Conservation (phyloP, 2,113 vertebrate species). For the Seriola dumerili region DNA sequence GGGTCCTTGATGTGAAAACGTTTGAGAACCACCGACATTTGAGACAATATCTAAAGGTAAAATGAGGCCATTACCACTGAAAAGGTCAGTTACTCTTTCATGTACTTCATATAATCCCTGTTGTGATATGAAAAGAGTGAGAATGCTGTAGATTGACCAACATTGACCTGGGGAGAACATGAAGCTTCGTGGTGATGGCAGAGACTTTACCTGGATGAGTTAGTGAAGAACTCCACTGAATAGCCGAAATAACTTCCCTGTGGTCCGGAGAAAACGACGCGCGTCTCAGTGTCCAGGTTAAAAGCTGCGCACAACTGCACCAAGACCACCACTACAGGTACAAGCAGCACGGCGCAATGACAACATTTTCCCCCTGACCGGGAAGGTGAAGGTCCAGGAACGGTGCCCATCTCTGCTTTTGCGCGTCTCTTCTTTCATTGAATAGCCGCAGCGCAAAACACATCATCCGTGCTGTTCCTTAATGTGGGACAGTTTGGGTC, state of each 20-base stretch:
- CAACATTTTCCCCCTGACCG: constrained; percentile 14
- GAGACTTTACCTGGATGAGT: constrained; percentile 70
- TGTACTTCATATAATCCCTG: not conserved
- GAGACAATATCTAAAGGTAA: too few relatives aligned
- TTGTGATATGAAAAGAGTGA: not conserved
- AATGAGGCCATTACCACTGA: not conserved
- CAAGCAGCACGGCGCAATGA: constrained; percentile 9
- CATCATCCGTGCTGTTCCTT: constrained; percentile 72
- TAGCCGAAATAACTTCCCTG: constrained; percentile 78
- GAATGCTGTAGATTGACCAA: not conserved
- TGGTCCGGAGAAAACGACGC: constrained; percentile 72
- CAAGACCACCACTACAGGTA: constrained; percentile 35
- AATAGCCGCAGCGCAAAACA: constrained; percentile 56
- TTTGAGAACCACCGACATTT: too few relatives aligned
- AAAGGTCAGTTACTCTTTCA: not conserved
- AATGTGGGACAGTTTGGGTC: not conserved
- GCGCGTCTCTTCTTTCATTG: constrained; percentile 70
- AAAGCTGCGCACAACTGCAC: constrained; percentile 68
- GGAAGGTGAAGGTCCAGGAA: constrained; percentile 52
- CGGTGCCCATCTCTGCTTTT: constrained; percentile 70
- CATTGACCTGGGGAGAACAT: not conserved
- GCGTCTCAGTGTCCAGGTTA: constrained; percentile 74
- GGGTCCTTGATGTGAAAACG: too few relatives aligned
- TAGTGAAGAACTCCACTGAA: constrained; percentile 75
- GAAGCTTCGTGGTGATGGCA: not conserved